A percentile compares a stretch with the other conserved stretches of the same genome.
Evolutionary conservation across 2,888 invertebrate genomes (phyloP).

Genomic region (Rhagium mordax): DNA sequence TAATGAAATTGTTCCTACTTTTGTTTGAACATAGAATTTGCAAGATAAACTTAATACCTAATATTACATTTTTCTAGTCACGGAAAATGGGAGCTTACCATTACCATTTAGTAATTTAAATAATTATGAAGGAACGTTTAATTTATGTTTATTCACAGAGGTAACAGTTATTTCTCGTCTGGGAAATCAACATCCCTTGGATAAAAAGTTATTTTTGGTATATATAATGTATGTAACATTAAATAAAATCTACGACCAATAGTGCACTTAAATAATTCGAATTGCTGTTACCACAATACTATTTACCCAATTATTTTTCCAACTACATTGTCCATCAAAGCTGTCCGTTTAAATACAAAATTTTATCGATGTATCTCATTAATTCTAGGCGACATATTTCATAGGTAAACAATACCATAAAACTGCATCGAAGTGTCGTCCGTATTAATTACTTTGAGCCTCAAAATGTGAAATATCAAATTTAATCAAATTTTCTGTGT

Average conservation of each 20-base stretch:
- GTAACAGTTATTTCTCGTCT: too few species aligned
- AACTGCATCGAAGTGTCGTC: not conserved
- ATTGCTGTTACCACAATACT: not conserved
- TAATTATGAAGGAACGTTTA: too few species aligned
- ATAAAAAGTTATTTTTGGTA: too few species aligned
- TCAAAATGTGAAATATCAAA: not conserved
- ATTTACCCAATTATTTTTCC: not conserved
- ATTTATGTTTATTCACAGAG: too few species aligned
- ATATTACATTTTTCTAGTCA: not conserved
- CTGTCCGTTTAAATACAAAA: not conserved
- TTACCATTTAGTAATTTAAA: too few species aligned
- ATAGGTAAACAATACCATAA: not conserved
- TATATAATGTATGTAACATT: too few species aligned
- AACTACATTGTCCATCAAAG: not conserved
- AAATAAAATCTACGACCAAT: too few species aligned
- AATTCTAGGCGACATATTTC: not conserved
- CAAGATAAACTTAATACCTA: not conserved
- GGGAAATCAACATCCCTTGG: too few species aligned
- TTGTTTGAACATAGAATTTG: not conserved
- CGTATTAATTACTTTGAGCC: not conserved
- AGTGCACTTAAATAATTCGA: not conserved
- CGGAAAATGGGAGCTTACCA: not conserved
- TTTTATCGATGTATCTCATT: not conserved
- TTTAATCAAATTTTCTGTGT: not conserved
- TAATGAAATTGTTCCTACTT: not conserved